phyloP scores from a whole-genome alignment of 2,797 vertebrate species.

The Paedocypris micromegethes region DNA sequence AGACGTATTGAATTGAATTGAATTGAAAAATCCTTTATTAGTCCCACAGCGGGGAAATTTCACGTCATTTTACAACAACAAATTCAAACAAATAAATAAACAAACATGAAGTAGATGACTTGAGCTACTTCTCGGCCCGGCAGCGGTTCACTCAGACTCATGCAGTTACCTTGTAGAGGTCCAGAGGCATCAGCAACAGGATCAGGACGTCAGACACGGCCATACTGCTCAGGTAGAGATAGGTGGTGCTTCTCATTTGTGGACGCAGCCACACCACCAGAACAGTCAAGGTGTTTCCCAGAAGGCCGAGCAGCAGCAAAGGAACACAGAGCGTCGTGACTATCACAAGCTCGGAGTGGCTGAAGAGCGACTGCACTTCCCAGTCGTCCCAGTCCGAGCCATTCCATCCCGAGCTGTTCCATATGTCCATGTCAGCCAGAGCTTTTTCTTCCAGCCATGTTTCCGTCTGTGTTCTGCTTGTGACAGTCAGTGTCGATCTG shows the following conservation, averaged over 20 bases:
- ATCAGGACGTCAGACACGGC: constrained; percentile 74
- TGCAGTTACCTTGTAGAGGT: constrained; percentile 69
- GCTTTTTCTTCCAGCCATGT: too few relatives aligned
- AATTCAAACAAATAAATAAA: too few relatives aligned
- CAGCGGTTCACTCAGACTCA: too few relatives aligned
- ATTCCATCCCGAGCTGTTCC: constrained; percentile 36
- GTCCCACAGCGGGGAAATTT: too few relatives aligned
- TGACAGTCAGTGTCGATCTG: not conserved
- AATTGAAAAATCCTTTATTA: too few relatives aligned
- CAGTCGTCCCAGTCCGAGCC: constrained; percentile 44
- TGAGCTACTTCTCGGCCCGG: too few relatives aligned
- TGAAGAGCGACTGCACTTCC: constrained; percentile 49
- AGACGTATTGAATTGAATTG: too few relatives aligned
- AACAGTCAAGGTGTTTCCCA: constrained; percentile 71
- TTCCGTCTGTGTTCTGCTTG: not conserved
- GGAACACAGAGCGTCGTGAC: constrained; percentile 67
- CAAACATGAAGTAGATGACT: too few relatives aligned
- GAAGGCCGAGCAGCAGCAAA: constrained; percentile 69
- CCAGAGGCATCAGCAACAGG: constrained; percentile 71
- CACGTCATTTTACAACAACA: too few relatives aligned
- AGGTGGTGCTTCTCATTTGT: constrained; percentile 73
- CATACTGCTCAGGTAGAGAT: constrained; percentile 80
- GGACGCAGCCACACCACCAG: constrained; percentile 71
- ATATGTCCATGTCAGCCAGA: constrained; percentile 24
- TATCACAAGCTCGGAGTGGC: constrained; percentile 52